A percentile compares a stretch with the other conserved stretches of the same genome.
Evolutionary conservation across 2,113 vertebrate species (phyloP).

Genomic region (Neopipo cinnamomea): DNA sequence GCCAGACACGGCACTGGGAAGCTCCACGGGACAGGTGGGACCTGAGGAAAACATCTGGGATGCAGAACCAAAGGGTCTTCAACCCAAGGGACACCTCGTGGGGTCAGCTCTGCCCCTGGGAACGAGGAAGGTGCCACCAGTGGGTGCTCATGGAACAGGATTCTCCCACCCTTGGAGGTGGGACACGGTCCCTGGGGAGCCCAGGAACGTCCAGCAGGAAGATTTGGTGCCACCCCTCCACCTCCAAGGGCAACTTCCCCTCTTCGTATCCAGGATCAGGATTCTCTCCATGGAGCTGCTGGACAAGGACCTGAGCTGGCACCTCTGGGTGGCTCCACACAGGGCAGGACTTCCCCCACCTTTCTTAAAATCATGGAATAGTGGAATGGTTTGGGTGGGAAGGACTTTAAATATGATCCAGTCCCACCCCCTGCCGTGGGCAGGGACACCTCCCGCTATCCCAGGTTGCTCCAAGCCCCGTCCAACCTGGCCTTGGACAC

Average conservation of each 20-base stretch:
- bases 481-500: neutral
- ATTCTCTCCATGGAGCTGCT: accelerated
- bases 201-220: neutral
- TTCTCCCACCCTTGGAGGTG: neutral
- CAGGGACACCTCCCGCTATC: neutral
- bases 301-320: neutral
- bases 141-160: accelerated
- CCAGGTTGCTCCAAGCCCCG: neutral
- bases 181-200: neutral
- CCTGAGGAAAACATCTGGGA: neutral
- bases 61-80: too few relatives aligned
- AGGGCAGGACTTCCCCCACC: accelerated
- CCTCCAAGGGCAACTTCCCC: neutral
- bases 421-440: neutral
- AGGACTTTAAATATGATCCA: neutral
- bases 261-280: accelerated
- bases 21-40: neutral
- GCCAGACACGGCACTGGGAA: accelerated
- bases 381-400: neutral
- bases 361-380: neutral
- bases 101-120: neutral
- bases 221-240: neutral
- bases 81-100: neutral
- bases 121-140: neutral
- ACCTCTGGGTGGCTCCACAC: neutral